Evolutionary conservation across 2,888 invertebrate genomes (phyloP).

Genomic region (Philereme vetulata): DNA sequence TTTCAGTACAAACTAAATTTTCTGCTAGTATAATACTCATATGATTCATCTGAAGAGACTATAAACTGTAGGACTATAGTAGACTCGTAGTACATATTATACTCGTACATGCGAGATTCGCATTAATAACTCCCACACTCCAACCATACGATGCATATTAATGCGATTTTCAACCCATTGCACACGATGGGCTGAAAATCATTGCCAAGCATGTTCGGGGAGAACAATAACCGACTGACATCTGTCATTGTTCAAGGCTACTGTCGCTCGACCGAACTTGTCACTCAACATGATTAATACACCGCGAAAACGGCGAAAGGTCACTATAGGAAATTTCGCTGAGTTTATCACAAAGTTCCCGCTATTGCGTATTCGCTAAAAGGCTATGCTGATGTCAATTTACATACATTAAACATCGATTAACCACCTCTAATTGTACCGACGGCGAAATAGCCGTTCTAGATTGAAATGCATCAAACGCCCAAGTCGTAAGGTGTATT

Average conservation of each 20-base stretch:
- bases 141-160: conserved; percentile 18
- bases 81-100: too few species aligned
- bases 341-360: conserved; percentile 11
- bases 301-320: conserved; percentile 23
- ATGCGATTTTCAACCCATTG: conserved; percentile 24
- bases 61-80: too few species aligned
- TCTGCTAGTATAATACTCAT: too few species aligned
- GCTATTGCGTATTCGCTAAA: conserved; percentile 36
- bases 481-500: conserved; percentile 43
- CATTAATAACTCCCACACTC: too few species aligned
- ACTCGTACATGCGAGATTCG: too few species aligned
- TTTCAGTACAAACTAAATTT: too few species aligned
- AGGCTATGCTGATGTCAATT: conserved; percentile 52
- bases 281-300: conserved; percentile 59
- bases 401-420: conserved; percentile 62
- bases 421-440: conserved; percentile 56
- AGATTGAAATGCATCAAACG: conserved; percentile 27
- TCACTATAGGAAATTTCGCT: conserved; percentile 10
- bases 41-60: too few species aligned
- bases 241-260: conserved; percentile 31
- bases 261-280: conserved; percentile 47
- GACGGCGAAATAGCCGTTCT: conserved; percentile 39
- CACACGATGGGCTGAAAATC: conserved; percentile 4
- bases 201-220: background rate
- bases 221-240: conserved; percentile 11